Percentiles rank a stretch among this genome's conserved stretches.
These are phyloP conservation scores for Calidris pugnax DNA, from an alignment of 2,113 vertebrate species.

Conservation along the genomic window DNA sequence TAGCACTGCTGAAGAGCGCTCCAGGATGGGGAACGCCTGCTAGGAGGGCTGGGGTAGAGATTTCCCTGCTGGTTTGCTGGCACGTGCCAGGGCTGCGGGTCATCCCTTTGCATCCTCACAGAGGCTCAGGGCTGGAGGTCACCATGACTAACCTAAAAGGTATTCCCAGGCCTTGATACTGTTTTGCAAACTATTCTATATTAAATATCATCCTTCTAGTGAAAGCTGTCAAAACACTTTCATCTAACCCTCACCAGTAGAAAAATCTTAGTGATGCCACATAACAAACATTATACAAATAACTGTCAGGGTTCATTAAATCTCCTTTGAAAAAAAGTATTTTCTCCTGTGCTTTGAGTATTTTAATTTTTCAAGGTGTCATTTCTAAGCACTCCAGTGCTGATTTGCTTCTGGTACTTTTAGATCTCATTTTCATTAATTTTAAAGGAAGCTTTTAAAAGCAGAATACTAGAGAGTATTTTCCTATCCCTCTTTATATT, in stretches of 20 bases:
- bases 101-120: not conserved
- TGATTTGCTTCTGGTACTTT: not conserved
- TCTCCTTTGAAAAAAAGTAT: constrained; percentile 43
- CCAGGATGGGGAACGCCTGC: not conserved
- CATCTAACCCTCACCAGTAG: constrained; percentile 54
- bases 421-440: not conserved
- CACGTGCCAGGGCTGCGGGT: not conserved
- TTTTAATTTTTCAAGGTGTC: constrained; percentile 29
- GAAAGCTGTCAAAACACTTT: constrained; percentile 81
- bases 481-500: not conserved
- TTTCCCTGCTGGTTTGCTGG: not conserved
- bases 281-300: constrained; percentile 75
- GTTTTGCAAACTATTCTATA: constrained; percentile 71
- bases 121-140: constrained; percentile 23
- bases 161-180: constrained; percentile 45
- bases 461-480: not conserved
- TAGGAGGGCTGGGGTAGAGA: not conserved
- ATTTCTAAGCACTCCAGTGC: not conserved
- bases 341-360: constrained; percentile 28
- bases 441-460: not conserved
- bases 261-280: constrained; percentile 68
- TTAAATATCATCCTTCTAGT: constrained; percentile 72
- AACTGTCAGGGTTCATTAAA: constrained; percentile 73
- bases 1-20: not conserved
- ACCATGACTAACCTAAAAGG: constrained; percentile 62